Conservation (phyloP, 1,140 invertebrate genomes). For the Megalopta genalis region DNA sequence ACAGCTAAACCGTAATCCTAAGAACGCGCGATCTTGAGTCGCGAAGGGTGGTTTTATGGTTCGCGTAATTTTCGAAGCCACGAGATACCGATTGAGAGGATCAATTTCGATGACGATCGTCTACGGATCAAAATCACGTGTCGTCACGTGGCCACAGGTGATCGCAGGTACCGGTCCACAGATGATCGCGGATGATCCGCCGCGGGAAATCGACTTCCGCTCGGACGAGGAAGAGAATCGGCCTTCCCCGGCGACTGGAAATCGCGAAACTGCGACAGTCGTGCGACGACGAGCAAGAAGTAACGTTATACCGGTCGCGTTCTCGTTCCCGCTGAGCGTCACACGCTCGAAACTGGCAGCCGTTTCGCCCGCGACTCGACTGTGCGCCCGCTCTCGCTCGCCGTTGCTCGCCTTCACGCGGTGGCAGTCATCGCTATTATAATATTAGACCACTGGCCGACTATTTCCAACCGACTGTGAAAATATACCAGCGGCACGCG, state of each 20-base stretch:
- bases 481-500: conserved; percentile 73
- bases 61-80: no score
- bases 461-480: conserved; percentile 78
- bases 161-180: no score
- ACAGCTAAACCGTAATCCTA: no score
- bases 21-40: no score
- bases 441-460: conserved; percentile 74
- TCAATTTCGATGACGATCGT: no score
- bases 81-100: no score
- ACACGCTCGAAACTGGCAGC: conserved; percentile 36
- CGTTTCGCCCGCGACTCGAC: conserved; percentile 33
- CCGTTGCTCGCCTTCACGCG: conserved; percentile 32
- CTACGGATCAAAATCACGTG: no score
- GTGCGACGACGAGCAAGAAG: conserved; percentile 33
- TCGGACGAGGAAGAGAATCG: not conserved
- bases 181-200: no score
- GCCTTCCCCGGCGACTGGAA: conserved; percentile 10
- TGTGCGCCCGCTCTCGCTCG: conserved; percentile 19
- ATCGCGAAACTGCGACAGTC: conserved; percentile 47
- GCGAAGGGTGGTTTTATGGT: no score
- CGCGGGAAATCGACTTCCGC: not conserved
- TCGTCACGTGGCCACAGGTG: not conserved
- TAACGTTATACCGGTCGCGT: conserved; percentile 58
- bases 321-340: conserved; percentile 46
- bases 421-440: conserved; percentile 74